Evolutionary conservation across 2,888 invertebrate genomes (phyloP).

Genomic region (Troglohyphantes excavatus): DNA sequence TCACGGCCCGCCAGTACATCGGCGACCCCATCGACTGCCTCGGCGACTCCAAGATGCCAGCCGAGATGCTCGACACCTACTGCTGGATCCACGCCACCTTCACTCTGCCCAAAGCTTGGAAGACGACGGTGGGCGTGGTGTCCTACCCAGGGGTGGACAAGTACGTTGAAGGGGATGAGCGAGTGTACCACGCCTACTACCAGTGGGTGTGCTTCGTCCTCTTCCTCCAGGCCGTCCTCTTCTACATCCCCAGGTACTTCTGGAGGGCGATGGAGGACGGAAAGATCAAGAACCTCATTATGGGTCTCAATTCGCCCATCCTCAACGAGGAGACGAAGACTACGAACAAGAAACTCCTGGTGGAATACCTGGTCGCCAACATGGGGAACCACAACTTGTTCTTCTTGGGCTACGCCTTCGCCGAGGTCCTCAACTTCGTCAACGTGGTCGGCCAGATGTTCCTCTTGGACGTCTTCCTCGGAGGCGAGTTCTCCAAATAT

Average conservation of each 20-base stretch:
- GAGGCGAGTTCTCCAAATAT: conserved; percentile 88
- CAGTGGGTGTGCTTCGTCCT: conserved; percentile 81
- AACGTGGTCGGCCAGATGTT: conserved; percentile 93
- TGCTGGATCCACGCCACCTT: conserved; percentile 96
- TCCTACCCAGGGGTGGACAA: conserved; percentile 90
- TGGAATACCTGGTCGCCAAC: conserved; percentile 79
- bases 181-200: conserved; percentile 80
- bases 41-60: conserved; percentile 86
- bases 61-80: conserved; percentile 95
- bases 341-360: conserved; percentile 84
- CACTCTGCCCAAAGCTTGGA: conserved; percentile 87
- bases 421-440: conserved; percentile 91
- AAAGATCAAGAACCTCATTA: conserved; percentile 88
- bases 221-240: conserved; percentile 87
- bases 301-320: conserved; percentile 90
- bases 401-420: conserved; percentile 91
- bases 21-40: conserved; percentile 95
- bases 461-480: conserved; percentile 92
- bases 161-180: conserved; percentile 33
- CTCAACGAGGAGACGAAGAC: conserved; percentile 90
- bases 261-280: conserved; percentile 95
- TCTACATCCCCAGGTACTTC: conserved; percentile 90
- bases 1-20: conserved; percentile 97
- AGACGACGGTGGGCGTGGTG: conserved; percentile 83
- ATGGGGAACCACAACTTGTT: conserved; percentile 91